Base-by-base conservation (phyloP, 2,888 invertebrate genomes). In the Nomada fucata region DNA sequence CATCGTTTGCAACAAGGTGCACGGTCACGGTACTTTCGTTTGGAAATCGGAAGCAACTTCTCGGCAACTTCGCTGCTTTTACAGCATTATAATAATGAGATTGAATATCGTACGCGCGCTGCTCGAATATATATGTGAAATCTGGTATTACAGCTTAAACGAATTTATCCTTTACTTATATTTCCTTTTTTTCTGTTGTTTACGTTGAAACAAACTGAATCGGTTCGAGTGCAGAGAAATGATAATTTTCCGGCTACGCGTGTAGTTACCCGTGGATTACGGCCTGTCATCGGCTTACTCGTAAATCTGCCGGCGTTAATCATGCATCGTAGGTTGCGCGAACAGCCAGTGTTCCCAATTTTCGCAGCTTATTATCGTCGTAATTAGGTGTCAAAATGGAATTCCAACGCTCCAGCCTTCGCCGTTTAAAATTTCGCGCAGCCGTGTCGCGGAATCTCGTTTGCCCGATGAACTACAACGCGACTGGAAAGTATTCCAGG, bases 341-440 rank as follows among this genome's bases (percentile, higher is more conserved):
- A 64, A 50, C 59, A 47, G 36, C 57, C 59, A 57, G 36, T 52
- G 61, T 64, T 71, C 63, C 82, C 74, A 82, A 76, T 82, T 82
- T 79, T 70, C 65, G 75, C 69, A 85, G 79, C 75, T 79, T 65
- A 82, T 79, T 70, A 79, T 69, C 79, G 47, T 67, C 70, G 63
- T 82, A 87, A 86, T 82, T 81, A 69, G 74, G 65, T 60, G 64
- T 60, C 65, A 44, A 70, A 77, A 73, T 74, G 69, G 44, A 26
- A 59, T 73, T 44, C 26, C 23, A 29, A 23, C 23, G 53, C 13
- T 50, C 50, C 11, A 29, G 7, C 47, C 2, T 36, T 29, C 26
- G 11, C 11, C 26, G 55, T 36, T 67, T 72, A 20, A 72, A 71
- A 61, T 74, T 59, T 57, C 36, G 26, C 29, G 29, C 15, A 9